A percentile compares a stretch with the other conserved stretches of the same genome.
phyloP scores from a whole-genome alignment of 2,797 vertebrate genomes.

The Etheostoma nigrum region DNA sequence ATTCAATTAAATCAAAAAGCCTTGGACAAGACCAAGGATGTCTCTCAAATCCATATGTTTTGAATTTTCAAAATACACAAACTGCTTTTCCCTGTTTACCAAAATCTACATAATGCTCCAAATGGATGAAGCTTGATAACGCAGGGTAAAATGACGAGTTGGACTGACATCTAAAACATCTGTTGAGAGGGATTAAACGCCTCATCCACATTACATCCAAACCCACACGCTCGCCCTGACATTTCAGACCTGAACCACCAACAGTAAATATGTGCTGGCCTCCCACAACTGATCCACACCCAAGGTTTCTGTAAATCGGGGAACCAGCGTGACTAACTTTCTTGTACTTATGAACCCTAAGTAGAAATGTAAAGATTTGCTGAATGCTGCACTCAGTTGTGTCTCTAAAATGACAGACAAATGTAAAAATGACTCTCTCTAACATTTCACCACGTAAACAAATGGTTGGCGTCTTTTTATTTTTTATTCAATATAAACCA shows the following conservation, averaged over 20 bases:
- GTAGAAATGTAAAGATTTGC: neutral
- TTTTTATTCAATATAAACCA: too few relatives aligned
- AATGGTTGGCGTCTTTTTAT: too few relatives aligned
- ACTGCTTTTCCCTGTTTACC: conserved; percentile 10
- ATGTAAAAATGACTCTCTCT: neutral
- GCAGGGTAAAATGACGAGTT: neutral
- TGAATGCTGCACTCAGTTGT: too few relatives aligned
- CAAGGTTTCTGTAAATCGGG: neutral
- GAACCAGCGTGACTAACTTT: conserved; percentile 1
- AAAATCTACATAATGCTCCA: neutral
- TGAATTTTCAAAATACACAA: neutral
- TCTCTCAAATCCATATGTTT: conserved; percentile 11
- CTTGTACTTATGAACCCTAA: neutral
- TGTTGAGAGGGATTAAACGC: neutral
- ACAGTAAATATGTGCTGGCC: neutral
- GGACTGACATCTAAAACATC: conserved; percentile 27
- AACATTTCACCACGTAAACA: too few relatives aligned
- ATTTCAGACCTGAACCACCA: conserved; percentile 6
- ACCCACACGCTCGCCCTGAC: conserved; percentile 8
- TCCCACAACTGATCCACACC: conserved; percentile 8
- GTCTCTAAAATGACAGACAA: too few relatives aligned
- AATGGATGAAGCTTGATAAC: neutral
- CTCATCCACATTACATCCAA: neutral
- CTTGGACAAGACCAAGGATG: conserved; percentile 41
- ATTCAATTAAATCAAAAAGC: neutral